phyloP scores from a whole-genome alignment of 2,888 invertebrate genomes.

The Oxystoma pomonae region DNA sequence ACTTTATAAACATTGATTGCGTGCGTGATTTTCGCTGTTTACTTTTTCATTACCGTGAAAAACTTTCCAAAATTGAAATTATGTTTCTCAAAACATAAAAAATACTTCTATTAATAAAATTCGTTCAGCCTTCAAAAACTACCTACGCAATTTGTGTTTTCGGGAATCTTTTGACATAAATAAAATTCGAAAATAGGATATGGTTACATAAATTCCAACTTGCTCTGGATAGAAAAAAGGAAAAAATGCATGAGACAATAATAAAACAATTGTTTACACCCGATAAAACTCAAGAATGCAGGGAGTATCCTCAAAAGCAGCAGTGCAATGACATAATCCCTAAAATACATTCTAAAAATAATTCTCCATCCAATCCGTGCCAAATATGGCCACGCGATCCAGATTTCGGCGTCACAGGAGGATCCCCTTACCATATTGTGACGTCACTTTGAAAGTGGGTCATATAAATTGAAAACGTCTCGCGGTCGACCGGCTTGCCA shows the following conservation, averaged over 20 bases:
- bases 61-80: not conserved
- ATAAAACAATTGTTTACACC: not conserved
- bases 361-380: not conserved
- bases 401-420: not conserved
- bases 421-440: not conserved
- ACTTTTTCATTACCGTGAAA: not conserved
- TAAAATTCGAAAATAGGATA: too few species aligned
- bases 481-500: not conserved
- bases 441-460: not conserved
- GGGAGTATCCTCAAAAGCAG: not conserved
- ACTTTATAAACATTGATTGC: not conserved
- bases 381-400: not conserved
- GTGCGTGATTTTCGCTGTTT: not conserved
- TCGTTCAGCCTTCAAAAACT: not conserved
- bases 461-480: not conserved
- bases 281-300: not conserved
- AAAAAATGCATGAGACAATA: too few species aligned
- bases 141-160: too few species aligned
- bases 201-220: too few species aligned
- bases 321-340: not conserved
- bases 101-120: not conserved
- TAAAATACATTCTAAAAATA: not conserved
- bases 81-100: not conserved
- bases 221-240: too few species aligned
- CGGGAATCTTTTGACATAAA: too few species aligned